Conservation (phyloP, 1,140 invertebrate genomes). For the Bombyx mandarina region DNA sequence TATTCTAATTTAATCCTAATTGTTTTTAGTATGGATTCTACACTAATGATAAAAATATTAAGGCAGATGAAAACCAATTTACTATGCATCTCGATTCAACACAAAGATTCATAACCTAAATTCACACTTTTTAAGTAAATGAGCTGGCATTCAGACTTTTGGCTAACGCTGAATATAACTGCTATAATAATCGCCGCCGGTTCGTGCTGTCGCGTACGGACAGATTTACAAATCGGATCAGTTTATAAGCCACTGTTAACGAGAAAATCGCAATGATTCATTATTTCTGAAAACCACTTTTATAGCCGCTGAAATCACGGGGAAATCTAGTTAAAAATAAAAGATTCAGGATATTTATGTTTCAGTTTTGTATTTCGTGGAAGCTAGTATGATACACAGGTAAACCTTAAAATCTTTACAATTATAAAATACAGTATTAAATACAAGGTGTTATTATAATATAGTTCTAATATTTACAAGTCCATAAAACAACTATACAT, state of each 20-base stretch:
- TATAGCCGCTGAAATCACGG: too few species aligned
- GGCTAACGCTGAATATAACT: too few species aligned
- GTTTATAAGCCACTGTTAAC: too few species aligned
- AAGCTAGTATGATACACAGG: constrained; percentile 55
- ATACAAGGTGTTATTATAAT: constrained; percentile 50
- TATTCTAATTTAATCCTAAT: too few species aligned
- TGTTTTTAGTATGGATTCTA: too few species aligned
- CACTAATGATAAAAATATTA: neutral
- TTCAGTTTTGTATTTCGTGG: constrained; percentile 43
- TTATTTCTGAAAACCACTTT: too few species aligned
- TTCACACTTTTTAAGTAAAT: neutral
- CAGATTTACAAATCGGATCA: too few species aligned
- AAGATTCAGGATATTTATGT: constrained; percentile 34
- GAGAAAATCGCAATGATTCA: too few species aligned
- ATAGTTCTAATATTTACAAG: constrained; percentile 65
- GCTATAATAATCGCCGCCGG: too few species aligned
- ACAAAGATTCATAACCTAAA: neutral
- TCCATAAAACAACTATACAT: constrained; percentile 57
- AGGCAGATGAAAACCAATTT: neutral
- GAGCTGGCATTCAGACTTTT: too few species aligned
- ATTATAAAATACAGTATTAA: constrained; percentile 64
- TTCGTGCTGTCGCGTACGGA: too few species aligned
- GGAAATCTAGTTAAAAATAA: constrained; percentile 27
- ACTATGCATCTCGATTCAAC: neutral
- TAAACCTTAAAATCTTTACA: constrained; percentile 51